Base-by-base conservation (phyloP, 2,113 vertebrate species). In the Centrocercus urophasianus region DNA sequence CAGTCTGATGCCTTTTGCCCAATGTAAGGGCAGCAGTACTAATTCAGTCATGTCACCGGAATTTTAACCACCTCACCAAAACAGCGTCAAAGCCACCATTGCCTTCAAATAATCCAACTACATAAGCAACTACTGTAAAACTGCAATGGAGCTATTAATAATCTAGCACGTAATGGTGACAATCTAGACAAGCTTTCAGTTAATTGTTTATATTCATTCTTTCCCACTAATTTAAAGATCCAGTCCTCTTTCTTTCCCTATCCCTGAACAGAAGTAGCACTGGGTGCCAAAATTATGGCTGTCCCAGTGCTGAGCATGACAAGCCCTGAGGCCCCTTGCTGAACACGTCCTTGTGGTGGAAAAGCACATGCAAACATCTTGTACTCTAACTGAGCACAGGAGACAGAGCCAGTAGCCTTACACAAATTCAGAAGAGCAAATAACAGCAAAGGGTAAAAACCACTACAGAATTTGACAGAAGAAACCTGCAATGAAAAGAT, bases 291-390 rank as follows among this genome's bases (percentile, higher is more conserved):
- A 88, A 52, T 20, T 11, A 32, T 2, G 88, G 36, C 22, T 63
- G n/a, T 11, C 77, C 47, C 57, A 67, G 21, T 7, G 22, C 64
- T 50, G 36, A 74, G 24, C 11, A 13, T 24, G 43, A 24, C 59
- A 74, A 66, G 42, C 21, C 25, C 27, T 1, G 1, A 80, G 30
- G 20, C n/a, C n/a, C 17, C 47, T 32, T 42, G n/a, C 83, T 67
- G 76, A 48, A 42, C 2, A 1, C 0, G 38, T 7, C 18, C 64
- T 56, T 45, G 60, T 27, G 25, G 34, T 3, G 20, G 57, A 67
- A 24, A 43, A 67, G 47, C 15, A 75, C n/a, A 28, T 8, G 16
- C 14, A 66, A 20, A 17, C 48, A 66, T 1, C 19, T n/a, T 18
- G 13, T 56, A 34, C 52, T 64, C 11, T 2, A 40, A 22, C 43